Percentiles rank a stretch among this genome's conserved stretches.
Evolutionary conservation across 2,797 vertebrate species (phyloP).

Genomic region (Salarias fasciatus): DNA sequence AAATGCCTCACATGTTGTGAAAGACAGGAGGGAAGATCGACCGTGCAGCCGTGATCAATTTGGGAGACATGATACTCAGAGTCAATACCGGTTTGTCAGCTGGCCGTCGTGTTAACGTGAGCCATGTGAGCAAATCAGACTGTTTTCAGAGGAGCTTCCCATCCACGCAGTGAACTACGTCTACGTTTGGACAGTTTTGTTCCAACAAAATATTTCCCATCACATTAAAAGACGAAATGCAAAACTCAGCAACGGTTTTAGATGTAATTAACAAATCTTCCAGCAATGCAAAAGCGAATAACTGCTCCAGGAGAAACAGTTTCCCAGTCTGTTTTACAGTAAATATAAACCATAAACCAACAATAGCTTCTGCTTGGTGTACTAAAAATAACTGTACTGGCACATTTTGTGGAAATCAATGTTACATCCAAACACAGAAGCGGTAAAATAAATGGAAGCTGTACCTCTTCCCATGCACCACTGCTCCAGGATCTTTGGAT

Average conservation of each 20-base stretch:
- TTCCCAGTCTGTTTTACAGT: too few species aligned
- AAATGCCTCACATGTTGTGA: conserved; percentile 17
- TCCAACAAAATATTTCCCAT: too few species aligned
- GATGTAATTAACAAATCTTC: too few species aligned
- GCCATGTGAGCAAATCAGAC: conserved; percentile 1
- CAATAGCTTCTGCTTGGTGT: too few species aligned
- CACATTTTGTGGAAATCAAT: background rate
- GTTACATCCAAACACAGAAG: background rate
- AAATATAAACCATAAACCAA: too few species aligned
- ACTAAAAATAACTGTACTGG: too few species aligned
- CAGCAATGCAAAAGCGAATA: too few species aligned
- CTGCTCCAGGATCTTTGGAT: conserved; percentile 94
- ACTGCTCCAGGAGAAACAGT: too few species aligned
- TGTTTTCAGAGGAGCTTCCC: conserved; percentile 1
- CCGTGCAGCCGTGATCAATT: background rate
- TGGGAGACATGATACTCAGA: background rate
- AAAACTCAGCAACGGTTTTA: too few species aligned
- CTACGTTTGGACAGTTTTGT: too few species aligned
- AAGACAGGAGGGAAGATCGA: conserved; percentile 12
- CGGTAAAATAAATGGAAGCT: conserved; percentile 1
- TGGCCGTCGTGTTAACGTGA: background rate
- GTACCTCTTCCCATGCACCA: conserved; percentile 97
- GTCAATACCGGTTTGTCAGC: background rate
- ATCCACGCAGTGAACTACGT: background rate
- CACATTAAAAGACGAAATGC: too few species aligned